These are phyloP conservation scores for Pachyuromys duprasi DNA, from an alignment of 2,797 vertebrate species.

Conservation along the genomic window DNA sequence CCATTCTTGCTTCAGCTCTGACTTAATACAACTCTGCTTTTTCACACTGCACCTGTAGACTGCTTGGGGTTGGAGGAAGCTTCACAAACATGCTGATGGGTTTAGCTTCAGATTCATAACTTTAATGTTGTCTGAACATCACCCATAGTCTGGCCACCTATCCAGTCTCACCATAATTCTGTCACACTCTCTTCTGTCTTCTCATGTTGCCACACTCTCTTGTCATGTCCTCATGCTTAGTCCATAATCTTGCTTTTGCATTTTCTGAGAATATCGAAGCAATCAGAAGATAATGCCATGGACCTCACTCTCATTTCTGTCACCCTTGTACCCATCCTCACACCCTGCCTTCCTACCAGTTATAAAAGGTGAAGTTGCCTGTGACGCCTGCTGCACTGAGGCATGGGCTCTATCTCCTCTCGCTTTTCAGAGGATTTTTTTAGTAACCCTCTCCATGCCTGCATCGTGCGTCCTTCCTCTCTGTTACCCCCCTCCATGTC, in stretches of 20 bases:
- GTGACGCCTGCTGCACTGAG: not conserved
- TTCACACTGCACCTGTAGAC: not conserved
- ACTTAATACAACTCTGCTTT: constrained; percentile 8
- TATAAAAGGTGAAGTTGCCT: not conserved
- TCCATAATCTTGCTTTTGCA: not conserved
- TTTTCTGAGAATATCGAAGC: not conserved
- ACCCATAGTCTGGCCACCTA: not conserved
- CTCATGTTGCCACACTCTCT: not conserved
- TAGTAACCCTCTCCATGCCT: not conserved
- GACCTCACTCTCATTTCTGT: not conserved
- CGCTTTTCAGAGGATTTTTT: not conserved
- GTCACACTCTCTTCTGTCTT: not conserved
- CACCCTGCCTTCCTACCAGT: not conserved
- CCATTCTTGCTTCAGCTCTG: not conserved
- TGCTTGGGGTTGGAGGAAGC: not conserved
- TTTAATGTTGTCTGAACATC: not conserved
- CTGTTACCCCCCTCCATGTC: not conserved
- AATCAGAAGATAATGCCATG: not conserved
- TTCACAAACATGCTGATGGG: not conserved
- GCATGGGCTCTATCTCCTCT: not conserved
- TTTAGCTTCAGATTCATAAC: constrained; percentile 10
- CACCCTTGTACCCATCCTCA: not conserved
- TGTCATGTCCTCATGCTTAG: not conserved
- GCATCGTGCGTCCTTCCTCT: no score
- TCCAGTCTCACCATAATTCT: not conserved